Evolutionary conservation across 2,797 vertebrate genomes (phyloP).

Genomic region (Pitangus sulphuratus): DNA sequence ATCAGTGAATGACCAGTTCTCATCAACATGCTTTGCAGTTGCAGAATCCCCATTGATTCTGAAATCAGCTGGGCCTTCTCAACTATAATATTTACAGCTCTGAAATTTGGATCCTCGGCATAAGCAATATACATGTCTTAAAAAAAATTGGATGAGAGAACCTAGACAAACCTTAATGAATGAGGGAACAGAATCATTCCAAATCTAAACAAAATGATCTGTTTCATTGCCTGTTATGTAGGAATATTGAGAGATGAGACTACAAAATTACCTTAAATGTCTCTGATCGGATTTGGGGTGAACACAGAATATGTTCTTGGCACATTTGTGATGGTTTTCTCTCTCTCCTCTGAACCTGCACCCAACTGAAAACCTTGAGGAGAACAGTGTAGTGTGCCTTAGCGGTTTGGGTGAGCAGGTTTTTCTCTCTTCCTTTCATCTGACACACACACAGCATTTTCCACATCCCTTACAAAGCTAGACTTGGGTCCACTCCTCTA

Average conservation of each 20-base stretch:
- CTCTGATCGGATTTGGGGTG: neutral
- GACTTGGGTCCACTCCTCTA: neutral
- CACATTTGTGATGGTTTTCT: neutral
- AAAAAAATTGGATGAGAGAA: neutral
- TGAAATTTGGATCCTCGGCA: neutral
- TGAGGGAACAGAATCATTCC: neutral
- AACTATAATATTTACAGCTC: neutral
- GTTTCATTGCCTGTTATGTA: neutral
- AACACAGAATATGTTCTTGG: neutral
- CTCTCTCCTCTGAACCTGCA: neutral
- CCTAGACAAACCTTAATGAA: neutral
- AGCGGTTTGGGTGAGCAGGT: neutral
- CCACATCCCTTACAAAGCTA: neutral
- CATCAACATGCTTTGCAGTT: neutral
- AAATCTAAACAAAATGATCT: neutral
- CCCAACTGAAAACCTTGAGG: neutral
- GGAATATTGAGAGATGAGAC: neutral
- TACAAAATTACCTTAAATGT: neutral
- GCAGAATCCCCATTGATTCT: neutral
- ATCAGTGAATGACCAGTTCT: neutral
- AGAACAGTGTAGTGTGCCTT: fast-evolving
- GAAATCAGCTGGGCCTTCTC: neutral
- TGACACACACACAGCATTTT: fast-evolving
- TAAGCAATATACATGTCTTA: fast-evolving
- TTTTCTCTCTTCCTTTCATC: neutral